Percentiles rank a stretch among this genome's conserved stretches.
Conservation (phyloP, 2,113 vertebrate species). For the Amblyornis subalaris region DNA sequence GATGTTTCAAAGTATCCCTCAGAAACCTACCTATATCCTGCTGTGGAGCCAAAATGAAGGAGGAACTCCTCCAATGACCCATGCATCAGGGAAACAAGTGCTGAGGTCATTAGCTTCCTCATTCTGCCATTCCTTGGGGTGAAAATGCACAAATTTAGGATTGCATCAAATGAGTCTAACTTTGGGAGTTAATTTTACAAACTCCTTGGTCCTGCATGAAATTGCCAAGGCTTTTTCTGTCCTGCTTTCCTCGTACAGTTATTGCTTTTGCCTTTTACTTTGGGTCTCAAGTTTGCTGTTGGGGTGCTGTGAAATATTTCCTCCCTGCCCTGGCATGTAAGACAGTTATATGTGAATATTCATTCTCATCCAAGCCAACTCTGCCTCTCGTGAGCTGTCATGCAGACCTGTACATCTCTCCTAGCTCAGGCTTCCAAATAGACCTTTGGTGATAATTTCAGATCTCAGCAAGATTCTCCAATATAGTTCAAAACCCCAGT, state of each 20-base stretch:
- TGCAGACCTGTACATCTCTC: background rate
- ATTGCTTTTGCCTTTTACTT: background rate
- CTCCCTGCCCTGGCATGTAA: background rate
- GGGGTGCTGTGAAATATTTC: background rate
- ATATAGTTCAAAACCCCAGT: background rate
- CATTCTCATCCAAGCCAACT: background rate
- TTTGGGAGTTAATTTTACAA: background rate
- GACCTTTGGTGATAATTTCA: background rate
- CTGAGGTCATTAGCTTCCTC: background rate
- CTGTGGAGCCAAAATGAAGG: background rate
- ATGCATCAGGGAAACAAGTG: accelerated
- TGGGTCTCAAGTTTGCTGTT: background rate
- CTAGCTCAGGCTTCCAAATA: background rate
- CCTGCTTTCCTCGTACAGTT: background rate
- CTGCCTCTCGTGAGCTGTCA: background rate
- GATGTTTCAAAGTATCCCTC: background rate
- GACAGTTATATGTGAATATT: background rate
- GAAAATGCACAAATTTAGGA: background rate
- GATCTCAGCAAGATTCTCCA: background rate
- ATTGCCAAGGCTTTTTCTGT: background rate
- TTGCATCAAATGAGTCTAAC: background rate
- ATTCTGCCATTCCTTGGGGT: background rate
- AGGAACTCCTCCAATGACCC: background rate
- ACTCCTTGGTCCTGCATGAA: background rate
- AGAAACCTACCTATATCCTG: background rate